phyloP scores from a whole-genome alignment of 2,113 vertebrate species.

The Isichthys henryi region DNA sequence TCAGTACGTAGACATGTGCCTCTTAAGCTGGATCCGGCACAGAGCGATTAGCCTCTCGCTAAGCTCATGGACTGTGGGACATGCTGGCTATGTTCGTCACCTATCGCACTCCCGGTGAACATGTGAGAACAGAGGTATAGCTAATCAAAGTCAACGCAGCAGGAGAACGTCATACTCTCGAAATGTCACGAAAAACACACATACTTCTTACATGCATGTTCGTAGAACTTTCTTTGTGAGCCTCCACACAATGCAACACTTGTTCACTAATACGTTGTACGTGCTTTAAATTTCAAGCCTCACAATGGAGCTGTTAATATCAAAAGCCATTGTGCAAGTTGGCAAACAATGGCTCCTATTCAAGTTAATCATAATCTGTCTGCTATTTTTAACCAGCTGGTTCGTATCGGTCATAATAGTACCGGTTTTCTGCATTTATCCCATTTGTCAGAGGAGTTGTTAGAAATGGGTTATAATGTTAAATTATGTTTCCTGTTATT shows the following conservation, averaged over 20 bases:
- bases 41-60: slow-evolving; percentile 25
- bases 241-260: background rate
- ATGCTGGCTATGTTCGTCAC: background rate
- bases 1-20: slow-evolving; percentile 35
- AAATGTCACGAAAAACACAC: background rate
- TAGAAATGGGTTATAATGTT: background rate
- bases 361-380: slow-evolving; percentile 23
- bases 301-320: background rate
- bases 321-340: slow-evolving; percentile 36
- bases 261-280: background rate
- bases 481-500: background rate
- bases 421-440: slow-evolving; percentile 48
- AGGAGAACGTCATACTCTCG: background rate
- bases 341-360: slow-evolving; percentile 45
- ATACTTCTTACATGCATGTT: background rate
- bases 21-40: slow-evolving; percentile 37
- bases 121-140: background rate
- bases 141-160: background rate
- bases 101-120: background rate
- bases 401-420: slow-evolving; percentile 31
- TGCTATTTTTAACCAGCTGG: slow-evolving; percentile 53
- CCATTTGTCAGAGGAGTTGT: slow-evolving; percentile 27
- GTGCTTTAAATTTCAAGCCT: background rate
- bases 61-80: slow-evolving; percentile 26
- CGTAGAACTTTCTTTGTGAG: background rate